Conservation (phyloP, 2,113 vertebrate genomes). For the Abramis brama region DNA sequence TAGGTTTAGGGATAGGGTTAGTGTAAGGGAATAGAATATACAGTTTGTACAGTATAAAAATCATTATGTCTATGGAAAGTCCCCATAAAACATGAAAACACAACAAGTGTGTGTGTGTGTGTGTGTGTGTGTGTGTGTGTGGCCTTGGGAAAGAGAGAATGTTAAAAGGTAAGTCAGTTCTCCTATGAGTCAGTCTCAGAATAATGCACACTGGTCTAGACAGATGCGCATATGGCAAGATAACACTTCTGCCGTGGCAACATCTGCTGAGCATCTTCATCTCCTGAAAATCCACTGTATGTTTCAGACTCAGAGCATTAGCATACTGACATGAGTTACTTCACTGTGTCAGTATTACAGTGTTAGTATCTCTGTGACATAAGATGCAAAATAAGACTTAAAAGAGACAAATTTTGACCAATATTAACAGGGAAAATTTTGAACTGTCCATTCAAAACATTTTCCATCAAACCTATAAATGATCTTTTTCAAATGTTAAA, state of each 20-base stretch:
- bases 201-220: not conserved
- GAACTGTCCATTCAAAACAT: not conserved
- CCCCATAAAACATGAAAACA: no score
- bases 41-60: no score
- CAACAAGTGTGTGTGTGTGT: not conserved
- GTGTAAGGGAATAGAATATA: no score
- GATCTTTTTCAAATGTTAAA: not conserved
- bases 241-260: conserved; percentile 32
- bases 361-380: not conserved
- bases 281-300: not conserved
- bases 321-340: conserved; percentile 26
- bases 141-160: conserved; percentile 25
- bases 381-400: conserved; percentile 1
- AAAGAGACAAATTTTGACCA: not conserved
- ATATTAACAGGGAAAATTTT: not conserved
- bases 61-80: no score
- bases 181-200: conserved; percentile 31
- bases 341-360: not conserved
- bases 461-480: not conserved
- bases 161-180: conserved; percentile 54
- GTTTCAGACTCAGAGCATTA: conserved; percentile 38
- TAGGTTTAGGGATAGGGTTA: no score
- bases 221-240: conserved; percentile 39
- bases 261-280: conserved; percentile 38
- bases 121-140: conserved; percentile 10